phyloP scores from a whole-genome alignment of 2,113 vertebrate genomes.

The Rhinopomastus cyanomelas region DNA sequence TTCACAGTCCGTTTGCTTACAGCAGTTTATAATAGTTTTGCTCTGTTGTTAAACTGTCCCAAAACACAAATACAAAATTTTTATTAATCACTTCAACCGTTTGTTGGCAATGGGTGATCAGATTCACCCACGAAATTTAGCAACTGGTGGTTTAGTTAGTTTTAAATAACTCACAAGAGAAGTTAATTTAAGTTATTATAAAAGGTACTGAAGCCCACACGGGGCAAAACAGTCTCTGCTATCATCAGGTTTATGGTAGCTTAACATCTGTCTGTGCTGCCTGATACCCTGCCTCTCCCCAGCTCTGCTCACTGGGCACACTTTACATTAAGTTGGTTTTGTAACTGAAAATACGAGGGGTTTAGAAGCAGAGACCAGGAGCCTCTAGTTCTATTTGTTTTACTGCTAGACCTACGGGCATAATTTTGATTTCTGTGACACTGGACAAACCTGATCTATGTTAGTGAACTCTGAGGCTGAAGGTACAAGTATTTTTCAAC shows the following conservation, averaged over 20 bases:
- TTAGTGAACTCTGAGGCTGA: background rate
- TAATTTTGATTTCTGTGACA: slow-evolving; percentile 11
- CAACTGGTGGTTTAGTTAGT: background rate
- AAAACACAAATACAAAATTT: background rate
- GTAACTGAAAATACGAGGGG: background rate
- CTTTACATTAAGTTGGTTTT: background rate
- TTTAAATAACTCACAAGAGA: background rate
- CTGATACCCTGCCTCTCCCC: background rate
- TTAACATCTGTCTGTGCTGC: background rate
- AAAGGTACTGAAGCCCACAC: background rate
- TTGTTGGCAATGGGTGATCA: background rate
- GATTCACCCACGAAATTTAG: background rate
- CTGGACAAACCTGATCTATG: background rate
- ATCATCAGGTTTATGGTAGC: background rate
- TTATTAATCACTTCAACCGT: background rate
- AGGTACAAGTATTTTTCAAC: background rate
- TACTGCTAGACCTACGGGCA: background rate
- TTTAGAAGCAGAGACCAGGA: slow-evolving; percentile 10
- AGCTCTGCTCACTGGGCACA: background rate
- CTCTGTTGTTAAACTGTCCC: background rate
- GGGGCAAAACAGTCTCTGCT: background rate
- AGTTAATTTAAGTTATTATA: background rate
- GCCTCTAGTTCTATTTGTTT: background rate
- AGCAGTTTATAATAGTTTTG: background rate
- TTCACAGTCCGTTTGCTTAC: background rate